Percentiles rank a stretch among this genome's conserved stretches.
Evolutionary conservation across 1,140 invertebrate genomes (phyloP).

Genomic region (Spodoptera litura): DNA sequence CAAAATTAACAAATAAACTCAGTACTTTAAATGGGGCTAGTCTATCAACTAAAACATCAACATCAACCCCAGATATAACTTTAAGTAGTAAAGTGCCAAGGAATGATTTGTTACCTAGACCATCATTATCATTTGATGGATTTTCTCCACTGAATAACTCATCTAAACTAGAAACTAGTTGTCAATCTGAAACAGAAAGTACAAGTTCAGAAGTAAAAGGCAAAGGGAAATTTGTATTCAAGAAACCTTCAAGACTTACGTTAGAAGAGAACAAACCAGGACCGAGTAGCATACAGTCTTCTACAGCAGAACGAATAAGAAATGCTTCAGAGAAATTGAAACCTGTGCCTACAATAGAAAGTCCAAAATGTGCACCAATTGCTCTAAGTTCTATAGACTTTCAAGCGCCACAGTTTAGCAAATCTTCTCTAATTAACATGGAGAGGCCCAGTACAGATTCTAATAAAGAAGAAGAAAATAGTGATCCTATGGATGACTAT

Average conservation of each 20-base stretch:
- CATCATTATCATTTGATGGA: constrained; percentile 65
- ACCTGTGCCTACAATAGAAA: constrained; percentile 64
- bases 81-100: constrained; percentile 54
- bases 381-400: constrained; percentile 77
- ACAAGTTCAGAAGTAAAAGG: constrained; percentile 55
- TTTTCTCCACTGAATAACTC: constrained; percentile 62
- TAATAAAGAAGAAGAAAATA: constrained; percentile 55
- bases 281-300: constrained; percentile 66
- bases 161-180: constrained; percentile 48
- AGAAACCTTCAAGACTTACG: constrained; percentile 69
- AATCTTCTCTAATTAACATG: constrained; percentile 59
- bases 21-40: constrained; percentile 38
- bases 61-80: constrained; percentile 63
- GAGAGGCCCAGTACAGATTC: constrained; percentile 56
- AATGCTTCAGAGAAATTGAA: constrained; percentile 72
- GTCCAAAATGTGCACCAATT: constrained; percentile 56
- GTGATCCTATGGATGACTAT: constrained; percentile 59
- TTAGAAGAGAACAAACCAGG: constrained; percentile 56
- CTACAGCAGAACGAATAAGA: constrained; percentile 76
- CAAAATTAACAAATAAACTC: constrained; percentile 42
- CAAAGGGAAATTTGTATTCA: constrained; percentile 82
- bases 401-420: constrained; percentile 70
- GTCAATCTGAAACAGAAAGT: constrained; percentile 55
- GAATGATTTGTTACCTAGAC: constrained; percentile 64
- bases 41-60: constrained; percentile 57